Evolutionary conservation across 2,888 invertebrate genomes (phyloP).

Genomic region (Cordylochernes scorpioides): DNA sequence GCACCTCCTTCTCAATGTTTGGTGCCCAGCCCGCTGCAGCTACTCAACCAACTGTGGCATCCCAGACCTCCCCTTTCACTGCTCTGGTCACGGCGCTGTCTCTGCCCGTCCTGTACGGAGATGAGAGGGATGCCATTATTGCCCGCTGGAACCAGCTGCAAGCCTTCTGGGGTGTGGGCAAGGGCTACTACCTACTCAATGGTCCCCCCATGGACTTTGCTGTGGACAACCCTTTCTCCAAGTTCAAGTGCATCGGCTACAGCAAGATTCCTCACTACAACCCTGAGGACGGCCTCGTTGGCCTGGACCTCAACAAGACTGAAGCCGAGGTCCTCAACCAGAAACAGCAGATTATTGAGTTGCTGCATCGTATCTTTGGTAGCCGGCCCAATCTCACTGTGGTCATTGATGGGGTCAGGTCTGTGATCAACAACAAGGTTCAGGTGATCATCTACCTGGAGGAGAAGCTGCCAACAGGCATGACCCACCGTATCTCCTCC

Average conservation of each 20-base stretch:
- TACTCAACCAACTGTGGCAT: no score
- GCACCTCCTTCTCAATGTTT: no score
- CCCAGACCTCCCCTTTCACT: no score
- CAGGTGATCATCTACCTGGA: slow-evolving; percentile 41
- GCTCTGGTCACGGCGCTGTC: slow-evolving; percentile 23
- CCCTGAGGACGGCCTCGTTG: slow-evolving; percentile 71
- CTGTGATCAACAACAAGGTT: no score
- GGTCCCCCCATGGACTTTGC: slow-evolving; percentile 54
- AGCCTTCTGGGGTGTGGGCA: slow-evolving; percentile 58
- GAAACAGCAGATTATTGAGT: slow-evolving; percentile 35
- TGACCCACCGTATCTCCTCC: slow-evolving; percentile 20
- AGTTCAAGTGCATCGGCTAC: slow-evolving; percentile 73
- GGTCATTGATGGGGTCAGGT: slow-evolving; percentile 45
- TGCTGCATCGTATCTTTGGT: slow-evolving; percentile 33
- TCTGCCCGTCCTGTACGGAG: slow-evolving; percentile 42
- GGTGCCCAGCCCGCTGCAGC: no score
- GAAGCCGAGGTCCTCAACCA: slow-evolving; percentile 45
- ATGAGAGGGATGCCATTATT: slow-evolving; percentile 68
- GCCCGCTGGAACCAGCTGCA: slow-evolving; percentile 86
- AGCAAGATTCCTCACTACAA: slow-evolving; percentile 57
- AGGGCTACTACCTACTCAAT: slow-evolving; percentile 43
- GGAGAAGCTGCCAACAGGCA: slow-evolving; percentile 34
- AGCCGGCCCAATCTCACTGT: slow-evolving; percentile 57
- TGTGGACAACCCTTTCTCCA: slow-evolving; percentile 64
- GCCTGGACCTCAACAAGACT: slow-evolving; percentile 52